Evolutionary conservation across 2,797 vertebrate species (phyloP).

Genomic region (Liparis tanakae): DNA sequence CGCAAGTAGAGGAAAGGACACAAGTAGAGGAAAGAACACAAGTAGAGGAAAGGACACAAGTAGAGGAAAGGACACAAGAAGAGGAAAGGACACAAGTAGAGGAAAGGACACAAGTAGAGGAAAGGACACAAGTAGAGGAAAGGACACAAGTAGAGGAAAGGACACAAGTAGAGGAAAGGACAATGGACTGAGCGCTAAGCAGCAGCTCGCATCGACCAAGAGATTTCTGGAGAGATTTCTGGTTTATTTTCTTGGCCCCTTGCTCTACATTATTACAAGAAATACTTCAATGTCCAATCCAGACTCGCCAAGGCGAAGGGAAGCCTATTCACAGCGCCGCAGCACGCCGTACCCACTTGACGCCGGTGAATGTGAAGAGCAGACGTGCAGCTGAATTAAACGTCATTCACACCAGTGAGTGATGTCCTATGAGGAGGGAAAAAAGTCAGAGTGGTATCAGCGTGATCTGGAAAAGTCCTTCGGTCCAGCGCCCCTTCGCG

Average conservation of each 20-base stretch:
- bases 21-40: no score
- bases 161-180: no score
- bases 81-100: no score
- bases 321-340: neutral
- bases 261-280: slow-evolving; percentile 37
- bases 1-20: no score
- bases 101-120: no score
- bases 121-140: no score
- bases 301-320: slow-evolving; percentile 22
- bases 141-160: no score
- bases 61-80: no score
- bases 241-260: slow-evolving; percentile 32
- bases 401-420: slow-evolving; percentile 39
- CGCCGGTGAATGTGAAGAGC: slow-evolving; percentile 26
- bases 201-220: slow-evolving; percentile 22
- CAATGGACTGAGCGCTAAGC: slow-evolving; percentile 14
- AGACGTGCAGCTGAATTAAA: slow-evolving; percentile 54
- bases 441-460: slow-evolving; percentile 25
- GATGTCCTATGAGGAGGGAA: slow-evolving; percentile 40
- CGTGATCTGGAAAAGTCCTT: slow-evolving; percentile 23
- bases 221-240: slow-evolving; percentile 25
- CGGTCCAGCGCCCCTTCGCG: slow-evolving; percentile 8
- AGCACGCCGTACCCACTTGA: slow-evolving; percentile 15
- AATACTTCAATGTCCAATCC: slow-evolving; percentile 40
- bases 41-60: no score